Evolutionary conservation across 2,888 invertebrate species (phyloP).

Genomic region (Bellardia pandia): DNA sequence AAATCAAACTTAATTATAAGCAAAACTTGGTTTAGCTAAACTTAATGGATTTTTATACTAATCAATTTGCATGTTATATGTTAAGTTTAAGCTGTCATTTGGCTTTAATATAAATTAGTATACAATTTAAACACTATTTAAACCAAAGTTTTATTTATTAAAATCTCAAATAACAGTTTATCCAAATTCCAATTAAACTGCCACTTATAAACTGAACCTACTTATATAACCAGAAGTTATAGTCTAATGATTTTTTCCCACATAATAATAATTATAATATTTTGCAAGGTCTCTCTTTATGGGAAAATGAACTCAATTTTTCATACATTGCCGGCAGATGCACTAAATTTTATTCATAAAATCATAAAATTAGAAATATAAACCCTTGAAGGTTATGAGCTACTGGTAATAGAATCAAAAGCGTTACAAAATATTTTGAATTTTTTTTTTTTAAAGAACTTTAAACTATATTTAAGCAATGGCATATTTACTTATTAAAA

Average conservation of each 20-base stretch:
- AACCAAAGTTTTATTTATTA: no score
- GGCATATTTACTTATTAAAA: background rate
- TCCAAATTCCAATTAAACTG: background rate
- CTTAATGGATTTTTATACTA: no score
- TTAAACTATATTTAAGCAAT: no score
- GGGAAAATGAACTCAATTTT: constrained; percentile 4
- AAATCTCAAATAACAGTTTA: no score
- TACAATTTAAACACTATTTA: no score
- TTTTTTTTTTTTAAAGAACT: no score
- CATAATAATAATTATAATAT: background rate
- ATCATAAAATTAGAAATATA: background rate
- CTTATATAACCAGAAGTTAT: background rate
- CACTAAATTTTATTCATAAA: background rate
- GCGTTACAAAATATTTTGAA: background rate
- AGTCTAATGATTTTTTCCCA: constrained; percentile 35
- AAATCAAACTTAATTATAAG: no score
- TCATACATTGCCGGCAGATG: background rate
- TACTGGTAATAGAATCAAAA: background rate
- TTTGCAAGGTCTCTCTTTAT: constrained; percentile 2
- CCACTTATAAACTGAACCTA: background rate
- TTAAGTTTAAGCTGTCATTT: no score
- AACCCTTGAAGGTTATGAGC: background rate
- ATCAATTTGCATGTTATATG: no score
- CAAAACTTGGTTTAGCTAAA: no score
- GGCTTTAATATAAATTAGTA: no score